Evolutionary conservation across 2,113 vertebrate genomes (phyloP).

Genomic region (Antigone vipio): DNA sequence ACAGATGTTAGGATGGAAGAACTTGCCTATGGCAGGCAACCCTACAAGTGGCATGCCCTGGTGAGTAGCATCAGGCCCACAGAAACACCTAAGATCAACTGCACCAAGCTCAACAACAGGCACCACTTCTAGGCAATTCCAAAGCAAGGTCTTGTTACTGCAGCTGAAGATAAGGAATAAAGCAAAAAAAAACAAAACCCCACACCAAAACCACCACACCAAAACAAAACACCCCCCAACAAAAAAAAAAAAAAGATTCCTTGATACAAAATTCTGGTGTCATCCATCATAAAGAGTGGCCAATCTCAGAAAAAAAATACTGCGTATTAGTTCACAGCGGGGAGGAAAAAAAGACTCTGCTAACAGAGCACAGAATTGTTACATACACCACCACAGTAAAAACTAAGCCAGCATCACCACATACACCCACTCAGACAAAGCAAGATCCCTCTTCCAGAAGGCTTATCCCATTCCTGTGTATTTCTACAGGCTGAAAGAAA

Average conservation of each 20-base stretch:
- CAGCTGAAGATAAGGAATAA: background rate
- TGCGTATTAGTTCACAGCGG: background rate
- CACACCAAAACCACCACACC: too few species aligned
- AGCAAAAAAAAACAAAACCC: too few species aligned
- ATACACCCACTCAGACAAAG: background rate
- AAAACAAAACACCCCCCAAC: too few species aligned
- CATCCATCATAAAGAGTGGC: background rate
- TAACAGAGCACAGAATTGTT: background rate
- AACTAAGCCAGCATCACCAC: background rate
- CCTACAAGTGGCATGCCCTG: background rate
- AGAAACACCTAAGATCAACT: accelerated
- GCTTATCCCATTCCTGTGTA: background rate
- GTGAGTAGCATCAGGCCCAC: background rate
- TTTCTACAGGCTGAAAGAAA: background rate
- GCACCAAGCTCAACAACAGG: background rate
- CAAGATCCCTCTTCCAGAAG: background rate
- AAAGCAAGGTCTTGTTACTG: background rate
- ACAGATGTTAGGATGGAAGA: background rate
- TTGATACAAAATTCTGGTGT: background rate
- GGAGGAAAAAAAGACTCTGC: background rate
- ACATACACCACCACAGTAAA: background rate
- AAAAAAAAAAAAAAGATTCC: background rate
- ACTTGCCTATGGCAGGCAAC: background rate
- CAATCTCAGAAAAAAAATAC: background rate
- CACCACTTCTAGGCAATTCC: background rate